Conservation (phyloP, 2,888 invertebrate species). For the Tenodera sinensis region DNA sequence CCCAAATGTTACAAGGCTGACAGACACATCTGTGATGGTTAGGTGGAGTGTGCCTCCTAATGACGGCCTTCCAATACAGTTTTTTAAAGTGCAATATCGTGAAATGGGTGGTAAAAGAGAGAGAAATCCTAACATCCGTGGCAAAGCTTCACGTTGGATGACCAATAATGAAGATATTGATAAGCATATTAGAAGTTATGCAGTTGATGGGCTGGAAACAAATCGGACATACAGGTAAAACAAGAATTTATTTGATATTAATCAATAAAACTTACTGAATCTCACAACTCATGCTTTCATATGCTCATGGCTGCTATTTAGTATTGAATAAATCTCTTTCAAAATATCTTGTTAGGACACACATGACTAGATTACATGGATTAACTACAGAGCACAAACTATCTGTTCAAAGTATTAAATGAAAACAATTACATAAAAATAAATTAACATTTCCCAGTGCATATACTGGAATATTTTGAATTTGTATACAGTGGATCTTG, state of each 20-base stretch:
- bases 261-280: no score
- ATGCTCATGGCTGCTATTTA: no score
- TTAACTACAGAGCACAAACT: no score
- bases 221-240: slow-evolving; percentile 65
- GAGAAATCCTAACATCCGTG: slow-evolving; percentile 46
- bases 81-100: slow-evolving; percentile 83
- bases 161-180: slow-evolving; percentile 81
- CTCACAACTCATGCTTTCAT: no score
- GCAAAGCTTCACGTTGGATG: slow-evolving; percentile 58
- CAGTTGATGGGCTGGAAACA: slow-evolving; percentile 69
- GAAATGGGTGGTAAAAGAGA: slow-evolving; percentile 48
- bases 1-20: slow-evolving; percentile 81
- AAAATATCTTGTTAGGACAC: no score
- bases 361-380: no score
- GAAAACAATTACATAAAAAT: no score
- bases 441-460: no score
- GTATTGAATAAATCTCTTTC: no score
- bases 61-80: slow-evolving; percentile 76
- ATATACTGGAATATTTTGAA: no score
- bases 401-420: no score
- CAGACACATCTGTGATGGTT: slow-evolving; percentile 89
- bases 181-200: slow-evolving; percentile 70
- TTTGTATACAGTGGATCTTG: no score
- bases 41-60: slow-evolving; percentile 83
- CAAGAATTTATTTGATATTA: neutral